Evolutionary conservation across 1,140 invertebrate genomes (phyloP).

Genomic region (Trichoplusia ni): DNA sequence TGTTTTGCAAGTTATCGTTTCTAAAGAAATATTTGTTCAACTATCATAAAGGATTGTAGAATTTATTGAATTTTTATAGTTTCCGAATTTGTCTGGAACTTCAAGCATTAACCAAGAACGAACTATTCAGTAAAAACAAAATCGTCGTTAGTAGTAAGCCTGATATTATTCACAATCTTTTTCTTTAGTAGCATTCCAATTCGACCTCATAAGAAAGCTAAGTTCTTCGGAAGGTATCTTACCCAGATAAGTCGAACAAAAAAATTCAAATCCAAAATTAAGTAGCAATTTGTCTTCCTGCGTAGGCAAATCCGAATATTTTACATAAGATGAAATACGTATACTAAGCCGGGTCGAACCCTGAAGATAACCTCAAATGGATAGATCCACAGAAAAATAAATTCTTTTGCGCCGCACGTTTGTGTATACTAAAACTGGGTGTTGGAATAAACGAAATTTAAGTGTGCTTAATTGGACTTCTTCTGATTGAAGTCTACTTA

Average conservation of each 20-base stretch:
- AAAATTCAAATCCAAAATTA: constrained; percentile 23
- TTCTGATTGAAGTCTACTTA: too few relatives aligned
- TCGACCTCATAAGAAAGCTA: background rate
- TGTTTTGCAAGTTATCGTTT: too few relatives aligned
- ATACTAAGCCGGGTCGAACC: constrained; percentile 13
- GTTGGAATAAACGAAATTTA: too few relatives aligned
- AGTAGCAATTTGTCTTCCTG: constrained; percentile 21
- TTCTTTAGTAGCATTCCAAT: background rate
- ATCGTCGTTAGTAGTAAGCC: too few relatives aligned
- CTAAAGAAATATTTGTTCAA: too few relatives aligned
- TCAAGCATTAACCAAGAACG: too few relatives aligned
- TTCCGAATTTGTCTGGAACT: too few relatives aligned
- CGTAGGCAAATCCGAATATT: constrained; percentile 22
- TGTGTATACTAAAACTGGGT: background rate
- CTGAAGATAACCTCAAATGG: constrained; percentile 2
- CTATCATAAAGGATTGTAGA: too few relatives aligned
- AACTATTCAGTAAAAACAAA: too few relatives aligned
- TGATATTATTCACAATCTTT: background rate
- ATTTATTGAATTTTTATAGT: too few relatives aligned
- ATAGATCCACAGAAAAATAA: constrained; percentile 10
- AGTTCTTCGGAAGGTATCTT: too few relatives aligned
- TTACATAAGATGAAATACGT: constrained; percentile 23
- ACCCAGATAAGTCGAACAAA: background rate
- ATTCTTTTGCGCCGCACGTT: background rate
- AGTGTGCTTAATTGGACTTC: background rate